A percentile compares a stretch with the other conserved stretches of the same genome.
Conservation (phyloP, 2,888 invertebrate species). For the Thyatira batis region DNA sequence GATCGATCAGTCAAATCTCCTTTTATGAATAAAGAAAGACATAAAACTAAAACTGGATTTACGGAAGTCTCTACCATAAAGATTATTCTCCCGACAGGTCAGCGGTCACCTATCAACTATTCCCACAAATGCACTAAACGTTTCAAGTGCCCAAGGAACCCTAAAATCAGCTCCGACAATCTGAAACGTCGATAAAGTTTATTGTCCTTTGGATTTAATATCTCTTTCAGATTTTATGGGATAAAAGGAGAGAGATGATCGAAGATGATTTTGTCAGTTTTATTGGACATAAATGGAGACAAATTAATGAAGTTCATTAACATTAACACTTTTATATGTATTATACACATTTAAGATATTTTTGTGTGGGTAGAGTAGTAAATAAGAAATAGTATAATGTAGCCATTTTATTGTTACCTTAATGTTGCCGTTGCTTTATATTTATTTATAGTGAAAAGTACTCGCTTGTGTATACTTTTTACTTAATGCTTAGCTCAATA, state of each 20-base stretch:
- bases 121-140: not conserved
- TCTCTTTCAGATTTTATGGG: constrained; percentile 46
- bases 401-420: too few species aligned
- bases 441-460: too few species aligned
- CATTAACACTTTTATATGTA: too few species aligned
- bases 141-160: not conserved
- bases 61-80: not conserved
- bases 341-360: too few species aligned
- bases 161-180: not conserved
- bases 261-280: constrained; percentile 24
- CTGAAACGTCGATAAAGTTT: constrained; percentile 32
- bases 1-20: too few species aligned
- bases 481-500: too few species aligned
- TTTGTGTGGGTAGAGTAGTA: too few species aligned
- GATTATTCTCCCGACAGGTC: not conserved
- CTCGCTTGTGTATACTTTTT: too few species aligned
- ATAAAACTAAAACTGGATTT: too few species aligned
- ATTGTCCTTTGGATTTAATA: constrained; percentile 28
- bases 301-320: not conserved
- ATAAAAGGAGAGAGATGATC: constrained; percentile 28
- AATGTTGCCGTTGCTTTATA: too few species aligned
- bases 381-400: too few species aligned
- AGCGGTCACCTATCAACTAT: not conserved
- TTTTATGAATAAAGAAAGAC: too few species aligned
- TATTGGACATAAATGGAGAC: constrained; percentile 27